Evolutionary conservation across 2,797 vertebrate species (phyloP).

Genomic region (Trematomus bernacchii): DNA sequence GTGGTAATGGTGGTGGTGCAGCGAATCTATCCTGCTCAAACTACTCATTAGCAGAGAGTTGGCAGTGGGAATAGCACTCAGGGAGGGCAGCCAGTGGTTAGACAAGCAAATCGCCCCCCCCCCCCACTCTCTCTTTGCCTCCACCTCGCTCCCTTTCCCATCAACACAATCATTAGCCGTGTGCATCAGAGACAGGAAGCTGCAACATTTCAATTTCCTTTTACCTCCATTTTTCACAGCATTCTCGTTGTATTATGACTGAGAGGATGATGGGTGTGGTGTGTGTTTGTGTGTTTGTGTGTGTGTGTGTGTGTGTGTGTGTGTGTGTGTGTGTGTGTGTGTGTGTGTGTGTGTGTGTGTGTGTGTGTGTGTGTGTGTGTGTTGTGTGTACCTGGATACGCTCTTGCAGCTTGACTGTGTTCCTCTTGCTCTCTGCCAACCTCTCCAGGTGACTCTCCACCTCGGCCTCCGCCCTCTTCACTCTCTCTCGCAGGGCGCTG

Average conservation of each 20-base stretch:
- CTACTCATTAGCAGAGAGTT: conserved; percentile 79
- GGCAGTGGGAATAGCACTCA: conserved; percentile 74
- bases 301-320: too few species aligned
- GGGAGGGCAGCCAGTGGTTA: conserved; percentile 69
- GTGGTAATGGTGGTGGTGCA: conserved; percentile 74
- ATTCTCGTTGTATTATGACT: neutral
- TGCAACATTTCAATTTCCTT: conserved; percentile 55
- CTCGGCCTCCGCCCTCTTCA: conserved; percentile 90
- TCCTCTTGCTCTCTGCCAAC: conserved; percentile 89
- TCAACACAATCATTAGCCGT: conserved; percentile 65
- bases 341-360: too few species aligned
- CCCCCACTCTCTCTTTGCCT: conserved; percentile 4
- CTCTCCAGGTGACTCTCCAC: conserved; percentile 89
- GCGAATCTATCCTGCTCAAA: conserved; percentile 70
- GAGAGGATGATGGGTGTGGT: neutral
- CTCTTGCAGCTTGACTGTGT: conserved; percentile 91
- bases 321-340: too few species aligned
- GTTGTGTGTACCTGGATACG: conserved; percentile 89
- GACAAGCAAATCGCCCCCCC: conserved; percentile 39
- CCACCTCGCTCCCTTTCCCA: conserved; percentile 51
- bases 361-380: too few species aligned
- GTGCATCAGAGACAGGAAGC: conserved; percentile 56
- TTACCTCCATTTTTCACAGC: conserved; percentile 12
- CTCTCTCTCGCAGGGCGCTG: conserved; percentile 87
- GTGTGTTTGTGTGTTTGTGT: too few species aligned